Evolutionary conservation across 2,888 invertebrate species (phyloP).

Genomic region (Galeruca laticollis): DNA sequence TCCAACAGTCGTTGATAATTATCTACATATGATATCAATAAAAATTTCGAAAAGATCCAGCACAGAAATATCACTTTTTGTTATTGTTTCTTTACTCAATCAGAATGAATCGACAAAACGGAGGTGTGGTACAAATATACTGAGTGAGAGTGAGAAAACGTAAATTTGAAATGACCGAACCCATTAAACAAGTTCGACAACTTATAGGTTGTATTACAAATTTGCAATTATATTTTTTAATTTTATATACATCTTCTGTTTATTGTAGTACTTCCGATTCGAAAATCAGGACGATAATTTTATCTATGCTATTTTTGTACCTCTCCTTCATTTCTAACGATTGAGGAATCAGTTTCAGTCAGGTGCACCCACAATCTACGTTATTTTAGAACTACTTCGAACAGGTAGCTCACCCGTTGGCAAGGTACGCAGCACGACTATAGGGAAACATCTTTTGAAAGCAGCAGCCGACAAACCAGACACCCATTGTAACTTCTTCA

Average conservation of each 20-base stretch:
- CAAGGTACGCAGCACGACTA: slow-evolving; percentile 52
- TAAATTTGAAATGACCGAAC: too few species aligned
- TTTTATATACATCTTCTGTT: too few species aligned
- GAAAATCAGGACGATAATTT: too few species aligned
- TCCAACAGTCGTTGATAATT: slow-evolving; percentile 55
- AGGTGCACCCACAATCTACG: slow-evolving; percentile 51
- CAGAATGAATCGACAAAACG: slow-evolving; percentile 30
- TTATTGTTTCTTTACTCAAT: slow-evolving; percentile 36
- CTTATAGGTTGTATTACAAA: too few species aligned
- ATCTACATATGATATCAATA: slow-evolving; percentile 57
- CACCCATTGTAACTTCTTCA: slow-evolving; percentile 52
- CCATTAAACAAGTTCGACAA: too few species aligned
- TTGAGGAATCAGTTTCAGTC: slow-evolving; percentile 36
- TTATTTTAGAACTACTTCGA: slow-evolving; percentile 29
- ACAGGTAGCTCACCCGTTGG: slow-evolving; percentile 59
- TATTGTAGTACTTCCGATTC: too few species aligned
- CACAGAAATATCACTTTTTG: slow-evolving; percentile 39
- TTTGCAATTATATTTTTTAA: too few species aligned
- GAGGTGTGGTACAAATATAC: slow-evolving; percentile 33
- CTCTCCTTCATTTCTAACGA: slow-evolving; percentile 15
- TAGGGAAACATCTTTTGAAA: slow-evolving; percentile 47
- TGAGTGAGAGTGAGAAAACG: too few species aligned
- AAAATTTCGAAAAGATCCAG: slow-evolving; percentile 42
- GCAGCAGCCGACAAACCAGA: slow-evolving; percentile 43
- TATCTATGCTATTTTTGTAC: slow-evolving; percentile 21